Conservation (phyloP, 2,888 invertebrate species). For the Plagodis dolabraria region DNA sequence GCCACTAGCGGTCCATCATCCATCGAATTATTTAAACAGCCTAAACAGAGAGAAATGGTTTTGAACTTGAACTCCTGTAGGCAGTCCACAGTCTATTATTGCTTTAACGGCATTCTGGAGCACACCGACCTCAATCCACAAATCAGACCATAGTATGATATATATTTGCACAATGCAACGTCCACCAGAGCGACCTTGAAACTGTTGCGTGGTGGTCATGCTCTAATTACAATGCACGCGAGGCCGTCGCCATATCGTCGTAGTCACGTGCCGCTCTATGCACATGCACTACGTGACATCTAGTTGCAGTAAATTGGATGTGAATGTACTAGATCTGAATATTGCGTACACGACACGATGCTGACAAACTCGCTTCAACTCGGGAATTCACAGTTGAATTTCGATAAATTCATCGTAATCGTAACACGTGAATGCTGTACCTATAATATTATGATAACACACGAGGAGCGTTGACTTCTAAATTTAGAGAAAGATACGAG, state of each 20-base stretch:
- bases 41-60: no score
- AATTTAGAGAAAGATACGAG: no score
- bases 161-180: conserved; percentile 9
- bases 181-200: conserved; percentile 52
- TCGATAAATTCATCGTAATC: no score
- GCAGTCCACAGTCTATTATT: not conserved
- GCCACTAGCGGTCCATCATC: no score
- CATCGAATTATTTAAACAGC: no score
- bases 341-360: conserved; percentile 34
- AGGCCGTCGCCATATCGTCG: conserved; percentile 37
- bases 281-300: conserved; percentile 53
- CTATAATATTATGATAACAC: no score
- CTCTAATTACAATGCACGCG: conserved; percentile 59
- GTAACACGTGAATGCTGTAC: no score
- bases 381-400: not conserved
- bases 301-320: conserved; percentile 28
- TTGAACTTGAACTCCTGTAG: not conserved
- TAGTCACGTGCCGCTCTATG: conserved; percentile 49
- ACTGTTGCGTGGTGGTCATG: conserved; percentile 53
- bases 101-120: no score
- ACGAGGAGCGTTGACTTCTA: no score
- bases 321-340: conserved; percentile 15
- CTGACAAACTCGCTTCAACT: not conserved
- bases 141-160: not conserved
- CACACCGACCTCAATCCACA: no score